Evolutionary conservation across 2,888 invertebrate species (phyloP).

Genomic region (Lathronympha strigana): DNA sequence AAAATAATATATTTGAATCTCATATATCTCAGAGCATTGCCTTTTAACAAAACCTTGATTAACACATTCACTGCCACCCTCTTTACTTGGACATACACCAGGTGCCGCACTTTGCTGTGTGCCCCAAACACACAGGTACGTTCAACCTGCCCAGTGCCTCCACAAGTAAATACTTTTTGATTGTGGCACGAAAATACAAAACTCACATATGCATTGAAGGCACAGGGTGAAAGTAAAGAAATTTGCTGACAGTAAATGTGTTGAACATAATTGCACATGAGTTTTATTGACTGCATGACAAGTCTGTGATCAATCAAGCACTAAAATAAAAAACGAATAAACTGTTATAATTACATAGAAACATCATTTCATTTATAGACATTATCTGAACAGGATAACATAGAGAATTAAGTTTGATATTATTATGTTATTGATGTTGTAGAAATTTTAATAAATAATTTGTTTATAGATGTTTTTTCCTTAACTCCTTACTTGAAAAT

Average conservation of each 20-base stretch:
- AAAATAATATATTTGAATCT: background rate
- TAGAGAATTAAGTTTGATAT: conserved; percentile 15
- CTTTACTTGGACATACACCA: too few species aligned
- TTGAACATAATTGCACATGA: background rate
- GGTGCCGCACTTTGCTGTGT: too few species aligned
- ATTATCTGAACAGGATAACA: background rate
- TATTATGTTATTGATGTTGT: conserved; percentile 42
- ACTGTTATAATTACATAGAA: background rate
- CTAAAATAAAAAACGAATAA: background rate
- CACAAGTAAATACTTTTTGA: too few species aligned
- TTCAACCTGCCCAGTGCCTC: too few species aligned
- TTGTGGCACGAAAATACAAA: too few species aligned
- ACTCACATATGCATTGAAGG: too few species aligned
- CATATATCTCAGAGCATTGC: too few species aligned
- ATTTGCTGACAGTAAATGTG: too few species aligned
- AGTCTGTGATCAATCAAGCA: conserved; percentile 1
- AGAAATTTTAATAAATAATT: conserved; percentile 46
- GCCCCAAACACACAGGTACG: too few species aligned
- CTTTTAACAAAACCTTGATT: background rate
- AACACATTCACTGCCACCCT: too few species aligned
- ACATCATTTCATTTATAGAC: background rate
- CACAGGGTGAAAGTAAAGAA: too few species aligned
- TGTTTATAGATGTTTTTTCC: conserved; percentile 44
- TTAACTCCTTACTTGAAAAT: background rate
- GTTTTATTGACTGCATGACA: background rate